Evolutionary conservation across 2,797 vertebrate genomes (phyloP).

Genomic region (Danio tinwini): DNA sequence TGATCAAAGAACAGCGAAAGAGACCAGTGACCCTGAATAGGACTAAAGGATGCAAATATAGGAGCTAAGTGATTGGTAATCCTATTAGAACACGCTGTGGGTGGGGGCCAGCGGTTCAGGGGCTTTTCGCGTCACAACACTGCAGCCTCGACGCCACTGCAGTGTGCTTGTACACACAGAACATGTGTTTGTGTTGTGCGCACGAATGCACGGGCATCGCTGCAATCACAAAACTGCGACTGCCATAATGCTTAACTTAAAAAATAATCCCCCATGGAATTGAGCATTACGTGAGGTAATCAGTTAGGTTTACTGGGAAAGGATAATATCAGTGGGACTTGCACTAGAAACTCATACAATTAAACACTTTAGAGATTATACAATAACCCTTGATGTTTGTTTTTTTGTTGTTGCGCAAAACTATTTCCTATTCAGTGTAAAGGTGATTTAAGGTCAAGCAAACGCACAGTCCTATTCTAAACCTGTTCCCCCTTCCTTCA

Average conservation of each 20-base stretch:
- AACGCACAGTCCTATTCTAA: conserved; percentile 14
- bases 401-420: conserved; percentile 19
- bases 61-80: conserved; percentile 89
- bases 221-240: conserved; percentile 91
- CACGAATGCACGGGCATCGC: conserved; percentile 69
- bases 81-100: conserved; percentile 87
- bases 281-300: conserved; percentile 10
- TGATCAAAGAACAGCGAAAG: conserved; percentile 87
- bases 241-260: conserved; percentile 80
- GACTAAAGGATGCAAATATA: conserved; percentile 87
- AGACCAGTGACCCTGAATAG: conserved; percentile 83
- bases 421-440: background rate
- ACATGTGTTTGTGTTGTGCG: conserved; percentile 79
- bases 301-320: conserved; percentile 9
- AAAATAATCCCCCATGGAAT: conserved; percentile 77
- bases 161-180: conserved; percentile 62
- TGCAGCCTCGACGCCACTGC: background rate
- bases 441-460: conserved; percentile 32
- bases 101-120: conserved; percentile 72
- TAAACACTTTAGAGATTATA: background rate
- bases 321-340: background rate
- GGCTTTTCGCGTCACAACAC: conserved; percentile 73
- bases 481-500: background rate
- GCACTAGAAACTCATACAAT: background rate
- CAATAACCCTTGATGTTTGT: background rate